Evolutionary conservation across 1,140 invertebrate genomes (phyloP).

Genomic region (Proales similis): DNA sequence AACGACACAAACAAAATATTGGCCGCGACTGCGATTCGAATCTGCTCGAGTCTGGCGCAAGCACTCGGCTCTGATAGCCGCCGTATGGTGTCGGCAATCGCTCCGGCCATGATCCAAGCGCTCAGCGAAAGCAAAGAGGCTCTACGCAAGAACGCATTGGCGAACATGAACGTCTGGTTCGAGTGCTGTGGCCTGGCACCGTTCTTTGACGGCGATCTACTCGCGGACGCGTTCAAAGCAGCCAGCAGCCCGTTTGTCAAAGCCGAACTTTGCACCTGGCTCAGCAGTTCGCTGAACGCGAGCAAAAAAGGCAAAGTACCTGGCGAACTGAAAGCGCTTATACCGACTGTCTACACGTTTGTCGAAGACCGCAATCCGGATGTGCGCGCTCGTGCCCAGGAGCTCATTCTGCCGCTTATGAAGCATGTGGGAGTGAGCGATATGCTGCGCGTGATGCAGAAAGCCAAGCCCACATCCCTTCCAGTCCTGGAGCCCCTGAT

Average conservation of each 20-base stretch:
- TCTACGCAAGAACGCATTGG: constrained; percentile 65
- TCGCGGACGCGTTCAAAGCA: constrained; percentile 71
- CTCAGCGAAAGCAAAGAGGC: constrained; percentile 65
- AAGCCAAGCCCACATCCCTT: constrained; percentile 53
- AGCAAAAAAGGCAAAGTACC: constrained; percentile 27
- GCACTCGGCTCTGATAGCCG: constrained; percentile 65
- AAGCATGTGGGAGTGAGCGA: constrained; percentile 77
- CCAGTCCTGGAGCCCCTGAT: constrained; percentile 57
- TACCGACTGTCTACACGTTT: constrained; percentile 71
- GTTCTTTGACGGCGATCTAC: constrained; percentile 79
- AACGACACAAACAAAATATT: constrained; percentile 35
- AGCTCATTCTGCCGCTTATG: constrained; percentile 82
- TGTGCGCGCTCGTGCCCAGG: constrained; percentile 77
- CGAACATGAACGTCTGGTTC: constrained; percentile 73
- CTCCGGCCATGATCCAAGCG: constrained; percentile 72
- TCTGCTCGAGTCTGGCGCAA: constrained; percentile 3
- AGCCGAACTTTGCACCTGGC: constrained; percentile 56
- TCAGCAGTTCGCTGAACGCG: not conserved
- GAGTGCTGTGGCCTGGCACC: constrained; percentile 64
- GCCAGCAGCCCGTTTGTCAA: constrained; percentile 70
- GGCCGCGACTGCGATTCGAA: constrained; percentile 5
- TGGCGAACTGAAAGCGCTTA: constrained; percentile 71
- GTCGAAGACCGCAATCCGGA: constrained; percentile 83
- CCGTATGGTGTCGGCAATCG: constrained; percentile 68
- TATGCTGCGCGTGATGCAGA: constrained; percentile 69